Base-by-base conservation (phyloP, 2,113 vertebrate genomes). In the Diglossa brunneiventris region DNA sequence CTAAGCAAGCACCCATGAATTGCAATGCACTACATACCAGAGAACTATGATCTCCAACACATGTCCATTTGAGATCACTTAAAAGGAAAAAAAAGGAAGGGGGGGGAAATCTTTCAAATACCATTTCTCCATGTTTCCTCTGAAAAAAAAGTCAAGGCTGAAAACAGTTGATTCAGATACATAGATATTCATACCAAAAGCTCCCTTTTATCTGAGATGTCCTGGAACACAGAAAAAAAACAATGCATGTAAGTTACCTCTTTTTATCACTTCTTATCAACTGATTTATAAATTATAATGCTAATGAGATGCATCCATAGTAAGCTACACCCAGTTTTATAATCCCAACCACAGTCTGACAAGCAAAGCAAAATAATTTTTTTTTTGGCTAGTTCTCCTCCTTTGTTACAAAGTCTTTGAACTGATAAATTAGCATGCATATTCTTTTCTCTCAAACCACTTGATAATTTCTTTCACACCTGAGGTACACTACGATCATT, bases 371-470 rank as follows among this genome's bases (percentile, higher is more conserved):
- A 67, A 53, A 42, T 5, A 21, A 14, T 42, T n/a, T n/a, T 64
- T 94, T 95, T 94, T 93, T 75, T 27, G 83, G 80, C 8, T 82
- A 59, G 47, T 37, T n/a, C 11, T 92, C 20, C 46, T 63, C 15
- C 27, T 77, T 83, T 76, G 26, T 62, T 91, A 50, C 50, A 44
- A 84, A 68, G 78, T 41, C 89, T 96, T 94, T 94, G 79, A 95
- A 86, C 93, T 26, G 75, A 91, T 30, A 87, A 90, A 90, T 91
- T 55, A 92, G 39, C 37, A 95, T 64, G 79, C 63, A 74, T 70
- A 74, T 95, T 94, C 50, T 89, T 94, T 94, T 83, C 90, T 90
- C 44, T 89, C 85, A 97, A 97, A 84, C n/a, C 72, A 81, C 69
- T 90, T 74, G 69, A 68, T 90, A 86, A 94, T 91, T 89, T 85